These are phyloP conservation scores for Muscidifurax raptorellus DNA, from an alignment of 1,140 invertebrate species.

Conservation along the genomic window DNA sequence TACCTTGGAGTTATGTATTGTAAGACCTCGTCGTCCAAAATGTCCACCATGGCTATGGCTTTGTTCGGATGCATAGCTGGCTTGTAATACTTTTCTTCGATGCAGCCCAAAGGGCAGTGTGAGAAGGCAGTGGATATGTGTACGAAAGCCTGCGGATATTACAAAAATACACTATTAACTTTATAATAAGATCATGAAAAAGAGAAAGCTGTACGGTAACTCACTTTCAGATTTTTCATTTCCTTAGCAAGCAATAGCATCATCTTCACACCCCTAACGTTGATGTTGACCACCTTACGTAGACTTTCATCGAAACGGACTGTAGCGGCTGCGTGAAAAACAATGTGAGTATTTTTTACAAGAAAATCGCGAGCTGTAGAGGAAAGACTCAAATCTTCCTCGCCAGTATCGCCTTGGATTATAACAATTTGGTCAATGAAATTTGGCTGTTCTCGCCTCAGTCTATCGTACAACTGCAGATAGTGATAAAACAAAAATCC, in stretches of 20 bases:
- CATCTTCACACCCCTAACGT: constrained; percentile 78
- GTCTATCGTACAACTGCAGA: constrained; percentile 74
- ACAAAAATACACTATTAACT: constrained; percentile 17
- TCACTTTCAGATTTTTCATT: constrained; percentile 81
- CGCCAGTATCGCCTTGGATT: constrained; percentile 79
- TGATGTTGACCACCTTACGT: constrained; percentile 78
- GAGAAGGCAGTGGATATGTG: constrained; percentile 83
- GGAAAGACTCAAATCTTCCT: constrained; percentile 78
- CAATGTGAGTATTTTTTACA: constrained; percentile 75
- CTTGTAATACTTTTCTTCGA: constrained; percentile 79
- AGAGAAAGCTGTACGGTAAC: background rate
- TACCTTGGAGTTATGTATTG: constrained; percentile 68
- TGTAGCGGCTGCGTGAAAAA: constrained; percentile 92
- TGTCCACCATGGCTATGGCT: constrained; percentile 68
- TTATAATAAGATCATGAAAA: background rate
- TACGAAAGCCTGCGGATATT: constrained; percentile 62
- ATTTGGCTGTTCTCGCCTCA: constrained; percentile 68
- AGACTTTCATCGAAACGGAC: constrained; percentile 91
- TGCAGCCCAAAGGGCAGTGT: constrained; percentile 78
- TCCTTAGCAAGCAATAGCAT: constrained; percentile 78
- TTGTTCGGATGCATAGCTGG: constrained; percentile 72
- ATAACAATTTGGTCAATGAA: constrained; percentile 77
- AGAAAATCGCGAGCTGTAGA: constrained; percentile 74
- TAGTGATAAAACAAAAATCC: background rate
- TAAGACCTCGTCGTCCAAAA: constrained; percentile 68